Evolutionary conservation across 2,113 vertebrate genomes (phyloP), one percentile per base, ranked within the genome.

Genomic region (Irena cyanogastra): DNA sequence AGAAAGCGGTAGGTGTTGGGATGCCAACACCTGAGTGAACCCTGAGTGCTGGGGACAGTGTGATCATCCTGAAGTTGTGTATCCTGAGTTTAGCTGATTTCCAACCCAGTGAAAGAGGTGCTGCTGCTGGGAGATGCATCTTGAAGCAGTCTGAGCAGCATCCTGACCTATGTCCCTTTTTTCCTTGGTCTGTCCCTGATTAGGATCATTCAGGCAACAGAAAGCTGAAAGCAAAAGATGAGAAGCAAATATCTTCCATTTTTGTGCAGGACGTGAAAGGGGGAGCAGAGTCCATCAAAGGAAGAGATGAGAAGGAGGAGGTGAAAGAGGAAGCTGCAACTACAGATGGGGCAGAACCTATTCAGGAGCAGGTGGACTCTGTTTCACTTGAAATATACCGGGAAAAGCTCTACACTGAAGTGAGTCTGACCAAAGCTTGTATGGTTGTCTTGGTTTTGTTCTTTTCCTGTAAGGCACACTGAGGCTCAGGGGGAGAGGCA

Each of bases 221-320:
- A 80, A 98, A 97, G 59, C 26, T 53, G 59, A 98, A 94, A 60
- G 97, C 31, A 53, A 98, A 96, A 39, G 98, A 98, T 5, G 97
- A 98, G 39, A 98, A 93, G 87, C 10, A 10, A 3, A 11, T 57
- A 74, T 50, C 91, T 64, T 23, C 39, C 21, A 66, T 41, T 64
- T 61, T 17, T 41, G 60, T 39, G 83, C 39, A 24, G 28, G 95
- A 96, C 2, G 1, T 27, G 59, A 97, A 90, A 77, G 93, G 94
- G 37, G 16, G 18, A 27, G 77, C 64, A 23, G 45, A 94, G 24
- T 44, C 24, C 2, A 1, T n/a, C 35, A 49, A 11, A 83, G 97
- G 44, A 53, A 98, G 93, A 57, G 97, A 98, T 5, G 97, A 98
- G 28, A 97, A 93, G 82, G 11, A 23, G 70, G 91, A 97, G 7